Conservation (phyloP, 2,888 invertebrate species). For the Eupithecia pulchellata region DNA sequence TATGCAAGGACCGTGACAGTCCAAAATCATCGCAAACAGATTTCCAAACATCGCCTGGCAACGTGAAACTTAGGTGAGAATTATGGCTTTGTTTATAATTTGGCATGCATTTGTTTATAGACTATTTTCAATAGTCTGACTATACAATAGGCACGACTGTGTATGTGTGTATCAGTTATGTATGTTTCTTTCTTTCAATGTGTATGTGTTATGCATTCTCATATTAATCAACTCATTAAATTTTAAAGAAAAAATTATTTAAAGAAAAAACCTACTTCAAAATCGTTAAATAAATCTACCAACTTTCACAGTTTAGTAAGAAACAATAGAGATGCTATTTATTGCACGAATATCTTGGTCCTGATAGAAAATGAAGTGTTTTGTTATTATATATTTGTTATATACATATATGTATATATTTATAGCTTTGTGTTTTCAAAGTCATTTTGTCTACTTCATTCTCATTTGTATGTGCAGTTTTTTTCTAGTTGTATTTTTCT, state of each 20-base stretch:
- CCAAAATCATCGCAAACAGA: conserved; percentile 66
- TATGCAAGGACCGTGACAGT: conserved; percentile 80
- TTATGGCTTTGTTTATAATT: background rate
- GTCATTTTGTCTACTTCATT: background rate
- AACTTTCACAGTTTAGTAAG: background rate
- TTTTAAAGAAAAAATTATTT: background rate
- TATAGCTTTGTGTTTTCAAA: conserved; percentile 1
- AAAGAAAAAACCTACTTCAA: too few relatives aligned
- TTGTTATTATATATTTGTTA: background rate
- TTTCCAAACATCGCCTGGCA: conserved; percentile 60
- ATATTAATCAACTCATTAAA: background rate
- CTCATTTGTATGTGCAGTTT: conserved; percentile 17
- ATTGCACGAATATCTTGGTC: background rate
- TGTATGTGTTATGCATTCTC: background rate
- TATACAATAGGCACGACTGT: background rate
- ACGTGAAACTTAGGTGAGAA: conserved; percentile 76
- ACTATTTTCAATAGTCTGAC: background rate
- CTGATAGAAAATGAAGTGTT: background rate
- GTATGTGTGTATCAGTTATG: background rate
- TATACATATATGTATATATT: too few relatives aligned
- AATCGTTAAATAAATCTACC: background rate
- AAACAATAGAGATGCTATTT: background rate
- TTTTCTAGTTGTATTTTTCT: background rate
- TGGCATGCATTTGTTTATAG: background rate
- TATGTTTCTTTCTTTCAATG: too few relatives aligned